A percentile compares a stretch with the other conserved stretches of the same genome.
These are phyloP conservation scores for Panulirus ornatus DNA, from an alignment of 1,140 invertebrate genomes.

Conservation along the genomic window DNA sequence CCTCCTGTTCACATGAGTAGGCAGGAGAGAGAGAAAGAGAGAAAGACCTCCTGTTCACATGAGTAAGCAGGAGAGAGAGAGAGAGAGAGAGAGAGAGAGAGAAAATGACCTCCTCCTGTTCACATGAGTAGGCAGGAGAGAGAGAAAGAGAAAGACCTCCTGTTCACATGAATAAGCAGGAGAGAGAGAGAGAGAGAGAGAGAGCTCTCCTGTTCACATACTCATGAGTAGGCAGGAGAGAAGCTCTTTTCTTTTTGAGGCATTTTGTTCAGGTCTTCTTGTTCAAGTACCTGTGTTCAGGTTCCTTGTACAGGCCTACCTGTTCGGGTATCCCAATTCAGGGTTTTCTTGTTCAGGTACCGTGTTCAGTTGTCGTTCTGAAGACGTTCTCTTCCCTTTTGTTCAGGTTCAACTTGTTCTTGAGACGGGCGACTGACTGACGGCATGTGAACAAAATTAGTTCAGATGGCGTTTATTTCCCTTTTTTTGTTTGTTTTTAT, in stretches of 20 bases:
- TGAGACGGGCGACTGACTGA: not conserved
- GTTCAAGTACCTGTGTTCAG: slow-evolving; percentile 15
- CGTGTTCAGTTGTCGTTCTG: slow-evolving; percentile 42
- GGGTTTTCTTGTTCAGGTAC: slow-evolving; percentile 44
- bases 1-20: too few relatives aligned
- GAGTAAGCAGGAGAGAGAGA: too few relatives aligned
- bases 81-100: too few relatives aligned
- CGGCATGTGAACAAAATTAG: not conserved
- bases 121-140: too few relatives aligned
- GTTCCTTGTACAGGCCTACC: slow-evolving; percentile 35
- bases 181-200: too few relatives aligned
- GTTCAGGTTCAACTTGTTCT: slow-evolving; percentile 14
- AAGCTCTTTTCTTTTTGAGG: not conserved
- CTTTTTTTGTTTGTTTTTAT: too few relatives aligned
- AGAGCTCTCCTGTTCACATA: not conserved
- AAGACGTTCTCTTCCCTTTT: slow-evolving; percentile 13
- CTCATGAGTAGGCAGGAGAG: not conserved
- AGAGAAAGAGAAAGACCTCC: too few relatives aligned
- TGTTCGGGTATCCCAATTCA: slow-evolving; percentile 36
- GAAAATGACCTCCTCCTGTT: too few relatives aligned
- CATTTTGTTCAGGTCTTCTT: not conserved
- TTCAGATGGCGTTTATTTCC: not conserved
- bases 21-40: too few relatives aligned
- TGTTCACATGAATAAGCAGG: too few relatives aligned
- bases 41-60: too few relatives aligned